Evolutionary conservation across 2,113 vertebrate species (phyloP).

Genomic region (Colaptes auratus): DNA sequence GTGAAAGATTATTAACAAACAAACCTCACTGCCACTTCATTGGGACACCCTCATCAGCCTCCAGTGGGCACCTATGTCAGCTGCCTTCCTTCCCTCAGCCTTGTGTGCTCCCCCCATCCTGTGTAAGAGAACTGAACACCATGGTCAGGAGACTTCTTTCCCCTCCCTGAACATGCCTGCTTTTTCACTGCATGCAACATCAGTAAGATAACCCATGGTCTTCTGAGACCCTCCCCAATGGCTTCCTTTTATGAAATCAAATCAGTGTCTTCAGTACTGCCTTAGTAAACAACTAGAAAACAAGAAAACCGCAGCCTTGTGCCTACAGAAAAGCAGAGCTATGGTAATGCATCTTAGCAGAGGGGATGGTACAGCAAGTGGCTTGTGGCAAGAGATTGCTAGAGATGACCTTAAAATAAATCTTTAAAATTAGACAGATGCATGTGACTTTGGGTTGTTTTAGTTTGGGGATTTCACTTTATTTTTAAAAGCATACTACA

Average conservation of each 20-base stretch:
- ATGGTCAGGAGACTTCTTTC: neutral
- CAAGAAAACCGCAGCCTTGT: neutral
- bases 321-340: neutral
- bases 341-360: neutral
- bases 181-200: neutral
- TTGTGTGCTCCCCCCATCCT: neutral
- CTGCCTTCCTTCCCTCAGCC: neutral
- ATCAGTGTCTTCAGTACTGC: neutral
- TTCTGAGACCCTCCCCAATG: neutral
- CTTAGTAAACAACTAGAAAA: neutral
- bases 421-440: neutral
- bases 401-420: neutral
- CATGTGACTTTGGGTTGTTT: neutral
- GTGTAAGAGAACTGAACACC: neutral
- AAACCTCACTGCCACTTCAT: neutral
- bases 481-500: neutral
- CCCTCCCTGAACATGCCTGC: neutral
- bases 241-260: neutral
- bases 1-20: slow-evolving; percentile 8
- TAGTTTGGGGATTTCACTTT: neutral
- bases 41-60: neutral
- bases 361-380: neutral
- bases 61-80: accelerated
- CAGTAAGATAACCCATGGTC: neutral
- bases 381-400: neutral